Percentiles rank a stretch among this genome's conserved stretches.
Conservation (phyloP, 2,888 invertebrate genomes). For the Dynastes maya region DNA sequence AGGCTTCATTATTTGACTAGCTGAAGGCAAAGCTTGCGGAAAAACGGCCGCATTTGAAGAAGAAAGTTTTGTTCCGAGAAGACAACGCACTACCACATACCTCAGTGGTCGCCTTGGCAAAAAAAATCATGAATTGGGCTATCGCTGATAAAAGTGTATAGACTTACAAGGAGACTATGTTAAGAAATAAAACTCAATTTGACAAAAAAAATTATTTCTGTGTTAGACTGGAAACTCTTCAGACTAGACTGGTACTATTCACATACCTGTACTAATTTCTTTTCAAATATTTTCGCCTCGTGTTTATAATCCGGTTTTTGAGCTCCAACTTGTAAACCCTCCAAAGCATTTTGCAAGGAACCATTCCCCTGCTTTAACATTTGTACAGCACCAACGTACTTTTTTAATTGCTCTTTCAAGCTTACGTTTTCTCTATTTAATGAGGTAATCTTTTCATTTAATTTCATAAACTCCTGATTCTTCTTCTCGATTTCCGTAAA, state of each 20-base stretch:
- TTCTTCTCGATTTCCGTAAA: conserved; percentile 66
- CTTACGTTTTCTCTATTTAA: conserved; percentile 83
- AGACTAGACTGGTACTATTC: not conserved
- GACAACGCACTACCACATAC: too few relatives aligned
- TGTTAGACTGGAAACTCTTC: too few relatives aligned
- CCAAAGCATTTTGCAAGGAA: conserved; percentile 68
- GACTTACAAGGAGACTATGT: too few relatives aligned
- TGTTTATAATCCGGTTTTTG: conserved; percentile 73
- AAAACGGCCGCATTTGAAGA: too few relatives aligned
- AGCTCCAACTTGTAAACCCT: conserved; percentile 65
- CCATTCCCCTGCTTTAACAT: conserved; percentile 76
- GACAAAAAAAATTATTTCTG: too few relatives aligned
- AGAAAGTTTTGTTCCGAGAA: too few relatives aligned
- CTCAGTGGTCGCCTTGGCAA: too few relatives aligned
- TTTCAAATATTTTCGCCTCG: conserved; percentile 87
- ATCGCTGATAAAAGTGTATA: too few relatives aligned
- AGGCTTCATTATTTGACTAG: too few relatives aligned
- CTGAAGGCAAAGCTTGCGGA: too few relatives aligned
- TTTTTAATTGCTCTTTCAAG: conserved; percentile 87
- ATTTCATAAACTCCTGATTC: conserved; percentile 66
- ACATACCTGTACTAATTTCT: conserved; percentile 84
- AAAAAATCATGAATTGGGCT: too few relatives aligned
- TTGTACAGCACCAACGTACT: conserved; percentile 92
- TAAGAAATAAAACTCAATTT: too few relatives aligned
- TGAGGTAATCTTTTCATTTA: conserved; percentile 64